These are phyloP conservation scores for Cercocebus atys DNA, from an alignment of 2,113 vertebrate species.

Conservation along the genomic window DNA sequence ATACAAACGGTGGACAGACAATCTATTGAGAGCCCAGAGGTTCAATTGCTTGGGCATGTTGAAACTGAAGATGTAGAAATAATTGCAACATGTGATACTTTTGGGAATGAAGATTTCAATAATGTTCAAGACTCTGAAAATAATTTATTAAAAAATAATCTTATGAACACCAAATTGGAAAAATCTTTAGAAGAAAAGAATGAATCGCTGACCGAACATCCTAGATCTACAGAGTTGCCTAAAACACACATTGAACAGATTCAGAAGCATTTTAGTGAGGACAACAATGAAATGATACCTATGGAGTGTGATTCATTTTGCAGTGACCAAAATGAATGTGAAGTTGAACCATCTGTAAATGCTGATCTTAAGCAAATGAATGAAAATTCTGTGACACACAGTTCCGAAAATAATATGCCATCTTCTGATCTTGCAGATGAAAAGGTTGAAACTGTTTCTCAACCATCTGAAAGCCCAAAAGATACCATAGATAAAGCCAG, in stretches of 20 bases:
- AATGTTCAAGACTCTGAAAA: slow-evolving; percentile 65
- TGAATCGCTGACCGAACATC: slow-evolving; percentile 55
- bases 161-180: slow-evolving; percentile 41
- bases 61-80: slow-evolving; percentile 67
- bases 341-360: slow-evolving; percentile 76
- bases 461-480: slow-evolving; percentile 73
- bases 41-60: slow-evolving; percentile 30
- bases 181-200: slow-evolving; percentile 63
- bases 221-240: slow-evolving; percentile 42
- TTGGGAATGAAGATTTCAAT: slow-evolving; percentile 29
- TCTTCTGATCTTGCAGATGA: slow-evolving; percentile 65
- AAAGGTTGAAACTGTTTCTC: slow-evolving; percentile 73
- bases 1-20: neutral
- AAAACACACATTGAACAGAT: slow-evolving; percentile 55
- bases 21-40: neutral
- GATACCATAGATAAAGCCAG: slow-evolving; percentile 79
- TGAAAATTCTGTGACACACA: slow-evolving; percentile 37
- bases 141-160: slow-evolving; percentile 48
- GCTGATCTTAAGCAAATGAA: slow-evolving; percentile 64
- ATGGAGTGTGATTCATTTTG: slow-evolving; percentile 95
- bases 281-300: slow-evolving; percentile 90
- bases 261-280: slow-evolving; percentile 83
- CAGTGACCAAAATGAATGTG: slow-evolving; percentile 86
- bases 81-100: slow-evolving; percentile 43
- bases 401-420: slow-evolving; percentile 42